phyloP scores from a whole-genome alignment of 2,113 vertebrate species.

The Menidia beryllina region DNA sequence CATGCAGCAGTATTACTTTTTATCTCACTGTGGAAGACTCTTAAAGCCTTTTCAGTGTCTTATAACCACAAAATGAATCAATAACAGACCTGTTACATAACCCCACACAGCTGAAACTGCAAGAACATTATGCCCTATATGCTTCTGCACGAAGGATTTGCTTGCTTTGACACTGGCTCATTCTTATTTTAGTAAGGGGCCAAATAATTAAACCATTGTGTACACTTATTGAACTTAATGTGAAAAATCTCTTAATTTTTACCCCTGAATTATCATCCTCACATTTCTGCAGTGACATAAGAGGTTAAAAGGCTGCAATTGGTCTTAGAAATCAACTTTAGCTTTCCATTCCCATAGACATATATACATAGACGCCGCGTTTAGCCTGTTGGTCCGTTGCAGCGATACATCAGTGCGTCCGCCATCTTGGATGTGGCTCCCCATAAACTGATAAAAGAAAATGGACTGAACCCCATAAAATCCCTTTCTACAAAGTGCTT shows the following conservation, averaged over 20 bases:
- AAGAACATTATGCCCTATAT: not conserved
- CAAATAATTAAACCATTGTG: conserved; percentile 59
- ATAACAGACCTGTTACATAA: conserved; percentile 13
- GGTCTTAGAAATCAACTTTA: conserved; percentile 76
- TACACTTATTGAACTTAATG: conserved; percentile 62
- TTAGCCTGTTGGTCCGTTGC: no score
- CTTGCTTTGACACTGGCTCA: conserved; percentile 27
- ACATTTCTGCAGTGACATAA: conserved; percentile 66
- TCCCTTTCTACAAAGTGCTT: no score
- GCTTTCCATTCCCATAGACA: no score
- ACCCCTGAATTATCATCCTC: conserved; percentile 52
- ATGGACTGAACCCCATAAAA: no score
- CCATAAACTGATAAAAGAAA: no score
- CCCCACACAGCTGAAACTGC: not conserved
- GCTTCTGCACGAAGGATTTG: not conserved
- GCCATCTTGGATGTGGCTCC: no score
- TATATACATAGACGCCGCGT: no score
- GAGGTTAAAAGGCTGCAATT: conserved; percentile 75
- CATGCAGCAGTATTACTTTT: not conserved
- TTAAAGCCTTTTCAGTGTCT: conserved; percentile 7
- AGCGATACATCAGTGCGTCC: no score
- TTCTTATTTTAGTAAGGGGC: conserved; percentile 43
- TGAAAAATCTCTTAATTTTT: conserved; percentile 58
- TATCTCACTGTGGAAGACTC: not conserved
- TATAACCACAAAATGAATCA: not conserved